These are phyloP conservation scores for Ginglymostoma cirratum DNA, from an alignment of 2,113 vertebrate species.

Conservation along the genomic window DNA sequence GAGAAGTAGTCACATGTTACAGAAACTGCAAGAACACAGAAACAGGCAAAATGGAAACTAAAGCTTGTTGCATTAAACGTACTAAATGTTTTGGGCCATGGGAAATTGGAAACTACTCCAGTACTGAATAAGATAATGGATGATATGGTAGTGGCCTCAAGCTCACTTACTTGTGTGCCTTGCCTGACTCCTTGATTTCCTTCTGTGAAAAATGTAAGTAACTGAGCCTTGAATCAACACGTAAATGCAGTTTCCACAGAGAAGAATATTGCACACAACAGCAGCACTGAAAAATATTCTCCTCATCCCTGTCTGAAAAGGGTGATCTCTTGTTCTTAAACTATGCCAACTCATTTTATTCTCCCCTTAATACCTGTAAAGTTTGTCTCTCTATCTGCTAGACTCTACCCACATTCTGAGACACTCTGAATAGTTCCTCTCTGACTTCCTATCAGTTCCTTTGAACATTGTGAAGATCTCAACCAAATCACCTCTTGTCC, in stretches of 20 bases:
- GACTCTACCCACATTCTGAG: background rate
- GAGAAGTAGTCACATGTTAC: background rate
- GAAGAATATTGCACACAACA: too few relatives aligned
- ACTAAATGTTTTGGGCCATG: background rate
- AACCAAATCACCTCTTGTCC: background rate
- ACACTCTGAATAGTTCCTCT: background rate
- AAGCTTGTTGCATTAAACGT: background rate
- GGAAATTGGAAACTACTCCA: background rate
- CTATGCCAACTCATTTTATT: too few relatives aligned
- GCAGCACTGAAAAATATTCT: too few relatives aligned
- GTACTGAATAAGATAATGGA: too few relatives aligned
- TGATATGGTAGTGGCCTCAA: too few relatives aligned
- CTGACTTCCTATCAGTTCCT: background rate
- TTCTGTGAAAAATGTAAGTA: too few relatives aligned
- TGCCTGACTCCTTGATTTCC: too few relatives aligned
- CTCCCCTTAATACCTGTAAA: background rate
- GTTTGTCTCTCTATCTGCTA: background rate
- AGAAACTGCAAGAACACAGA: background rate
- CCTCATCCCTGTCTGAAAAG: too few relatives aligned
- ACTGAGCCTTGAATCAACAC: too few relatives aligned
- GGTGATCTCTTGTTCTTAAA: too few relatives aligned
- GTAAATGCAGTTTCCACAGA: too few relatives aligned
- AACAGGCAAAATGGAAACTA: background rate
- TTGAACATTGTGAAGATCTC: background rate
- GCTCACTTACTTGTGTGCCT: too few relatives aligned